Base-by-base conservation (phyloP, 2,888 invertebrate genomes). In the Augiades crinisus region DNA sequence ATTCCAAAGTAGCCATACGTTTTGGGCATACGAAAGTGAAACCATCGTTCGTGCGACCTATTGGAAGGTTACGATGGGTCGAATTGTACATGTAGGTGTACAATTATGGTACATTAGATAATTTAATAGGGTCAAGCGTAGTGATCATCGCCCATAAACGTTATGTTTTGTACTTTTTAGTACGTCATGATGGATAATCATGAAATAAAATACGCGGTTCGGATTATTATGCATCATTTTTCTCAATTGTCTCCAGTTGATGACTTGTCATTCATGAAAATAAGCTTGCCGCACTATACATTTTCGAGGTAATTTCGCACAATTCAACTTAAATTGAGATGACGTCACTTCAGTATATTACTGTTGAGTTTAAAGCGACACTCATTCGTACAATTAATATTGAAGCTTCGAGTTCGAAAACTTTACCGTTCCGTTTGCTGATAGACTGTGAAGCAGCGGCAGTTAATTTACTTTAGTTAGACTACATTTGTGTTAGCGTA, bases 21-120 rank as follows among this genome's bases (percentile, higher is more conserved):
- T 50, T 34, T 27, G 36, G 45, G 34, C 17, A 36, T 43, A 43
- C 43, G 50, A 50, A 50, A 50, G 43, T 50, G 50, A 50, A 50
- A 50, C 27, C 36, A 43, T 19, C 14, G 43, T 50, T 31, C 21
- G 50, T 43, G 36, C 43, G 50, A 50, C 50, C 50, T 19, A 30
- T 5, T 12, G 5, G 27, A 50, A 50, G 50, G 50, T 43, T 43
- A 30, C 34, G 24, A 36, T 34, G 43, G 41, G 43, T 31, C 41
- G 34, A 34, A 27, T 43, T 14, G 8, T 13, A 34, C 31, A 36
- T 34, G 33, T 41, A 40, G 31, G 47, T 47, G 30, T 27, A 40
- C 31, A 6, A 43, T 43, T 19, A 19, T 31, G 31, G 16, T 43
- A 30, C 43, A 30, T 43, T 19, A 43, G 19, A 43, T 2, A 7